Base-by-base conservation (phyloP, 1,140 invertebrate genomes). In the Mercenaria mercenaria region DNA sequence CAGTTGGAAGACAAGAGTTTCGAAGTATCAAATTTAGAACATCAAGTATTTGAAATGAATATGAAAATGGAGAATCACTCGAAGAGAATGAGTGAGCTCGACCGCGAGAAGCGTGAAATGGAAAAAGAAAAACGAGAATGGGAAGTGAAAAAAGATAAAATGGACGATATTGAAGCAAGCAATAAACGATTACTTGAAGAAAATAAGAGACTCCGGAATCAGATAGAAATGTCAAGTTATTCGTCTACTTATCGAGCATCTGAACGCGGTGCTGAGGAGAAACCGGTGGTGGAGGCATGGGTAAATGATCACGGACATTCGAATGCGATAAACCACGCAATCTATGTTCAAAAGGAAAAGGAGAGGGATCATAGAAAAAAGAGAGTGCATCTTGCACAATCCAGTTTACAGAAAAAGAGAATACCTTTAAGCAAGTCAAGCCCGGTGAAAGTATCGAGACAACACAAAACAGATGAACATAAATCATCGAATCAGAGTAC, bases 161-260 rank as follows among this genome's bases (percentile, higher is more conserved):
- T 91, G 13, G 84, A 91, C 10, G 92, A 93, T 39, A 90, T 93
- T 61, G 92, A 93, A 59, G 64, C 91, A 56, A 90, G 89, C 77
- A 89, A 91, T 83, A 91, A 88, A 77, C 72, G 91, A 59, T 47
- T 93, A 32, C 74, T 88, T 15, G 91, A 93, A 13, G 92, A 93
- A 91, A 93, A 91, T 76, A 89, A 87, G n/a, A 43, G 56, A 61
- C 64, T 93, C 20, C 74, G 84, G 18, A 76, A 82, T 50, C 76
- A 83, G n/a, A 41, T 91, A 39, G 90, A 89, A 56, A 61, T 89
- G 67, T n/a, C 43, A 26, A 89, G 47, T n/a, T 74, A 72, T 72
- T 56, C 39, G 15, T 76, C 79, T 11, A 43, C 61, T 59, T n/a
- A 67, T 37, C 56, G 69, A n/a, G 18, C 61, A 67, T 39, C 81